These are phyloP conservation scores for Pterocles gutturalis DNA, from an alignment of 2,113 vertebrate genomes.

Conservation along the genomic window DNA sequence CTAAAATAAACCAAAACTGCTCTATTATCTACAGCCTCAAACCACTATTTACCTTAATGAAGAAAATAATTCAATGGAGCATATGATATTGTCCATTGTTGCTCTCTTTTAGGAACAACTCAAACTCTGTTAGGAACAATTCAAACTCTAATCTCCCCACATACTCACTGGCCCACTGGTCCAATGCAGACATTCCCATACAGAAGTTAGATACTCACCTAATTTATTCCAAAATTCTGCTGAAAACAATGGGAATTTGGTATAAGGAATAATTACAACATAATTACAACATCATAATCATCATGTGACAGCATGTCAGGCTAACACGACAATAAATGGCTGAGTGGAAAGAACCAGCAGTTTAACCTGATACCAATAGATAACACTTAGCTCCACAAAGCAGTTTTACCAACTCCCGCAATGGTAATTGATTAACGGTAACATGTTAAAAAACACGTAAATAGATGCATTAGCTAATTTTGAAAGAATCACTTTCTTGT, in stretches of 20 bases:
- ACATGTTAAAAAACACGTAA: background rate
- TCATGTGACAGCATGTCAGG: background rate
- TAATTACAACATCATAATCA: background rate
- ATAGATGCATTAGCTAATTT: slow-evolving; percentile 40
- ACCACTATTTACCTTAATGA: background rate
- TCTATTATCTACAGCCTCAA: background rate
- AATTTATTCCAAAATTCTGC: background rate
- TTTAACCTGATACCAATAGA: background rate
- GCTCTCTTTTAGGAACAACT: background rate
- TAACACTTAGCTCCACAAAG: background rate
- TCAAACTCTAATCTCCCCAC: background rate
- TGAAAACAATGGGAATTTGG: background rate
- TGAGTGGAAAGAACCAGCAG: background rate
- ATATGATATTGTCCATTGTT: background rate
- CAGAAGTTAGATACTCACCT: background rate
- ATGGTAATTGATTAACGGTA: background rate
- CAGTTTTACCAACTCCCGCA: background rate
- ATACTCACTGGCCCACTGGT: background rate
- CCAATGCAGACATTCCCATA: background rate
- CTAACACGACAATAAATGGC: background rate
- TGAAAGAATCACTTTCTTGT: background rate
- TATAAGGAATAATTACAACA: background rate
- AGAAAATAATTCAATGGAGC: slow-evolving; percentile 25
- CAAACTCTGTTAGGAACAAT: background rate
- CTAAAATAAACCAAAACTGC: slow-evolving; percentile 6